Base-by-base conservation (phyloP, 1,140 invertebrate species). In the Drosophila paulistorum region DNA sequence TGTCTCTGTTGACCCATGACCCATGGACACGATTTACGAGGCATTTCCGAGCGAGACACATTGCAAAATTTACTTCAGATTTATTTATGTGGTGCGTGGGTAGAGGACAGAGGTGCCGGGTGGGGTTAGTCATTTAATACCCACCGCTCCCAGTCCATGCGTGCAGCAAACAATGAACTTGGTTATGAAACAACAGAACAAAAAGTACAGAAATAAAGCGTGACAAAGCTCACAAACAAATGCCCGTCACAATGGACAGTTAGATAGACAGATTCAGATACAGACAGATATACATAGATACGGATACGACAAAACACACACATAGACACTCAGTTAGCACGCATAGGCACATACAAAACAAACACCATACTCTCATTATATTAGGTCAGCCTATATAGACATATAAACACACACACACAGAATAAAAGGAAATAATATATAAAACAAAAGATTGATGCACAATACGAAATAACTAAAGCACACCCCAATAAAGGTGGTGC, bases 41-140 rank as follows among this genome's bases (percentile, higher is more conserved):
- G 81, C 86, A 86, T 90, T 90, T 90, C 85, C 85, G 78, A 85
- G 83, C 79, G 83, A 90, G 85, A 90, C 85, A 90, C 81, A 89
- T 90, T 90, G 85, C 76, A 90, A 85, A 90, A 90, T 90, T 90
- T 90, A 90, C 85, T 90, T 72, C 85, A 90, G 87, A 90, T 90
- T 90, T 90, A 90, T 90, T 90, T 84, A 90, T 90, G 81, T 5
- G 45, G 48, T 20, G 17, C 23, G 67, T 62, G 73, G 13, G 20
- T n/a, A 10, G 41, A 13, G 39, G 7, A 23, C 7, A 7, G 42
- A 7, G 20, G 26, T 11, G 26, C 69, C 51, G 63, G 63, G 65
- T 77, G 74, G 74, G 58, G 65, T 63, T 71, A 74, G 81, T 81
- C 81, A 84, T 84, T 83, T 84, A 70, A 77, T 68, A 54, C 59